Base-by-base conservation (phyloP, 2,113 vertebrate species). In the Trichomycterus rosablanca region DNA sequence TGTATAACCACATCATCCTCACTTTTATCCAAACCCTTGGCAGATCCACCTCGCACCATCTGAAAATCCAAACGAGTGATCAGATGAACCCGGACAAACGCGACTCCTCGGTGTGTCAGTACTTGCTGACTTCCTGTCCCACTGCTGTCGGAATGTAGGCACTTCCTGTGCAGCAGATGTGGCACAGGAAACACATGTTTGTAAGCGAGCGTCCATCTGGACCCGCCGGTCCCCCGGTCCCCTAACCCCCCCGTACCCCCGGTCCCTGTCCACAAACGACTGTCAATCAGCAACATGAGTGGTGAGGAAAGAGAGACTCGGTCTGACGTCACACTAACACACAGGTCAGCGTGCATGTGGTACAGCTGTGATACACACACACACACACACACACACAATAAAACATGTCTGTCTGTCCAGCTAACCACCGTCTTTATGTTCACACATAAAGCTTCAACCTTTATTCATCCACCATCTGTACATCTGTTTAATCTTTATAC, bases 71-170 rank as follows among this genome's bases (percentile, higher is more conserved):
- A n/a, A n/a, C n/a, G n/a, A n/a, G 46, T 24, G 28, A 59, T 34
- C 7, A 46, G 34, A 34, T 30, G 40, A 19, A 24, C 9, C 30
- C 16, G 43, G 22, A 7, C 45, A 12, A 9, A 23, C 4, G 7
- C 4, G n/a, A 26, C 12, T 5, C 3, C 60, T 35, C 30, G 19
- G 32, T n/a, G 51, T 46, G 43, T 9, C 28, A 19, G 22, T 20
- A 14, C 64, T 42, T 59, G 64, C 65, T 64, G 52, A 59, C 63
- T 73, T 73, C 70, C 74, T 71, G 68, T 43, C 51, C 63, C 32
- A 59, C 49, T 69, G 73, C 49, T 35, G 50, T 48, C 11, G 70
- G 67, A 75, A 72, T 75, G 69, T 37, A 48, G 63, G 56, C 60
- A 66, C 69, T 71, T 75, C 73, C 73, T 74, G 64, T 43, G 49